Evolutionary conservation across 2,113 vertebrate species (phyloP).

Genomic region (Picathartes gymnocephalus): DNA sequence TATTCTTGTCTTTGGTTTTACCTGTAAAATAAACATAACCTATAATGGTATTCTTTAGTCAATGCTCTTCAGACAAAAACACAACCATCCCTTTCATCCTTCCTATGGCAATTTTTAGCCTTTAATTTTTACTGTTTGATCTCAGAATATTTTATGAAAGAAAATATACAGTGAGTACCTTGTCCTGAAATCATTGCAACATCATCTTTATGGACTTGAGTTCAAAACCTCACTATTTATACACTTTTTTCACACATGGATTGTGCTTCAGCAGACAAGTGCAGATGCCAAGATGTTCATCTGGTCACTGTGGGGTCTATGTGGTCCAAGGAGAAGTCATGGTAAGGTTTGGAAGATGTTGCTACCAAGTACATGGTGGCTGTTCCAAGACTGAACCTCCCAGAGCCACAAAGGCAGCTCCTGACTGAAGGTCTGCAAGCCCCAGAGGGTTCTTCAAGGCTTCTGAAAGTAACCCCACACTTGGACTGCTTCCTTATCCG

Average conservation of each 20-base stretch:
- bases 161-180: neutral
- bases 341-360: neutral
- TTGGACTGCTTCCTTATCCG: neutral
- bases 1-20: neutral
- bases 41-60: neutral
- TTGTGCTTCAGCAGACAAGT: neutral
- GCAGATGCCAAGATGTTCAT: neutral
- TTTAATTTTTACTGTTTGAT: neutral
- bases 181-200: neutral
- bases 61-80: neutral
- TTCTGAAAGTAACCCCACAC: neutral
- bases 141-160: neutral
- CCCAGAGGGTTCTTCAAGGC: neutral
- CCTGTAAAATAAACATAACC: neutral
- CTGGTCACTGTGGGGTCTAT: neutral
- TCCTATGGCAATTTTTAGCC: neutral
- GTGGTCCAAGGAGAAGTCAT: neutral
- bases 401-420: neutral
- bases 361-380: neutral
- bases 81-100: neutral
- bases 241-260: accelerated
- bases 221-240: neutral
- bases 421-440: neutral
- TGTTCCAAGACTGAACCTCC: neutral
- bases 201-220: neutral